Conservation (phyloP, 2,888 invertebrate genomes). For the Amiota communis region DNA sequence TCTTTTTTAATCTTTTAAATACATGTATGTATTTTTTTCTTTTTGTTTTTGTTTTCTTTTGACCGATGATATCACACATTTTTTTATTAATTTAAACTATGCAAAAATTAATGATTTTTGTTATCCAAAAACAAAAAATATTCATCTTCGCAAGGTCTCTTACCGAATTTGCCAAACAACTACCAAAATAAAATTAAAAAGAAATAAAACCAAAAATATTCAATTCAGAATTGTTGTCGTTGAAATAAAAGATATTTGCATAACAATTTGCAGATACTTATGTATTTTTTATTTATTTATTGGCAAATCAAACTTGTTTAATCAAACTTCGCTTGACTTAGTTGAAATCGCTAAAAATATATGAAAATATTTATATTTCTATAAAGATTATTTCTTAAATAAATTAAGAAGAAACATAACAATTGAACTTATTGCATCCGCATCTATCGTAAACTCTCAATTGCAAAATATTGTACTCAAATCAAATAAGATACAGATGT, state of each 20-base stretch:
- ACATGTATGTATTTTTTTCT: background rate
- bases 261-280: conserved; percentile 1
- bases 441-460: no score
- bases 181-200: background rate
- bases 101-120: conserved; percentile 5
- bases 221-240: background rate
- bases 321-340: no score
- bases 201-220: background rate
- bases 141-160: conserved; percentile 5
- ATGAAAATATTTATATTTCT: no score
- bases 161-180: conserved; percentile 14
- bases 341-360: no score
- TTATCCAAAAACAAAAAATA: background rate
- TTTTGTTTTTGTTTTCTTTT: background rate
- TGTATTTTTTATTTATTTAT: no score
- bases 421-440: no score
- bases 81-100: background rate
- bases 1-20: no score
- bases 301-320: background rate
- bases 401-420: no score
- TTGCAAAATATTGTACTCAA: conserved; percentile 9
- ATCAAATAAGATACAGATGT: background rate
- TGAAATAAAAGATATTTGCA: background rate
- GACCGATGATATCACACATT: conserved; percentile 12
- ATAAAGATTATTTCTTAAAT: no score